These are phyloP conservation scores for Anomalospiza imberbis DNA, from an alignment of 2,797 vertebrate genomes.

Conservation along the genomic window DNA sequence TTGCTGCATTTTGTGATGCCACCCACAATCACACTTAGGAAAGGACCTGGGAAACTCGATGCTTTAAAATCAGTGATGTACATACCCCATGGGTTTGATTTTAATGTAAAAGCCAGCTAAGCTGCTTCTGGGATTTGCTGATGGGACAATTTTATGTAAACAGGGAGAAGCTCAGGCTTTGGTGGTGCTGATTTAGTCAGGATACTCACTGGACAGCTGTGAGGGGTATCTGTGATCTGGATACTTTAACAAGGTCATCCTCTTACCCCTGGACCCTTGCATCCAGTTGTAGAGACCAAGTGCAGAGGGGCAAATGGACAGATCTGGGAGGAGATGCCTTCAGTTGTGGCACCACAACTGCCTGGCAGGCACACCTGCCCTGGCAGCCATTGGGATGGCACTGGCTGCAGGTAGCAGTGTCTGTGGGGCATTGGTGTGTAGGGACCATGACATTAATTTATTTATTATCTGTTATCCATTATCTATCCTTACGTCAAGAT, in stretches of 20 bases:
- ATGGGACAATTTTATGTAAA: neutral
- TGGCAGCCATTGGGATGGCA: neutral
- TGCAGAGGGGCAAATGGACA: neutral
- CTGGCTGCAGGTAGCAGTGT: neutral
- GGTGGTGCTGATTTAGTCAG: neutral
- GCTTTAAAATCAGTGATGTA: neutral
- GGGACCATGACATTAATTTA: neutral
- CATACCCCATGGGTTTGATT: neutral
- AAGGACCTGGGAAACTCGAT: neutral
- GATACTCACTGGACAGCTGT: neutral
- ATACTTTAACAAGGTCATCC: neutral
- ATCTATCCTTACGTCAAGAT: neutral
- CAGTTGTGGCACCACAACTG: neutral
- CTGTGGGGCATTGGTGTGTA: too few species aligned
- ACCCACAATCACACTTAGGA: neutral
- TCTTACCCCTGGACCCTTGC: rapidly evolving
- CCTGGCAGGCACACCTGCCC: neutral
- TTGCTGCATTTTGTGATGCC: neutral
- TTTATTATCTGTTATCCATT: neutral
- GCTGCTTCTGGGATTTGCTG: neutral
- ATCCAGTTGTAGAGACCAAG: neutral
- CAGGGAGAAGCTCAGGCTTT: neutral
- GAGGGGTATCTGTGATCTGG: neutral
- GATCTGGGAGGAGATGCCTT: neutral
- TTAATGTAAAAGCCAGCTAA: neutral